Evolutionary conservation across 2,888 invertebrate genomes (phyloP).

Genomic region (Molanna angustata): DNA sequence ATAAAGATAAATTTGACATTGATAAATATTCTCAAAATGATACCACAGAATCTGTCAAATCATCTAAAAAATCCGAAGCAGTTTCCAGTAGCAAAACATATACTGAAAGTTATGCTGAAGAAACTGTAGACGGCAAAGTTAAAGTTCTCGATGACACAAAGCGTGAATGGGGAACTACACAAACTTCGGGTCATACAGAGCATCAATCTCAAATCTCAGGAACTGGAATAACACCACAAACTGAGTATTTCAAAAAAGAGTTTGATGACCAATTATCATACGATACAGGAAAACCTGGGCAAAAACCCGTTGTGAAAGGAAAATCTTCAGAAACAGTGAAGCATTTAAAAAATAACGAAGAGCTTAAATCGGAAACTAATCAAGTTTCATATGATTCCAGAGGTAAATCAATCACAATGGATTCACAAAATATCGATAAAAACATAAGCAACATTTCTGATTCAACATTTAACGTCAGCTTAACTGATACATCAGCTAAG

Average conservation of each 20-base stretch:
- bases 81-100: constrained; percentile 51
- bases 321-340: constrained; percentile 29
- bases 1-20: constrained; percentile 1
- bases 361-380: constrained; percentile 38
- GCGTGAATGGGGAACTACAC: constrained; percentile 40
- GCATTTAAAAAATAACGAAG: constrained; percentile 31
- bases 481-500: constrained; percentile 3
- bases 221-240: constrained; percentile 43
- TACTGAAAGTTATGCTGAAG: constrained; percentile 39
- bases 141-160: constrained; percentile 37
- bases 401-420: constrained; percentile 36
- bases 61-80: constrained; percentile 41
- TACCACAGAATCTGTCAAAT: constrained; percentile 28
- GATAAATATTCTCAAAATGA: not conserved
- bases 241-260: constrained; percentile 42
- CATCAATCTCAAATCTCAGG: constrained; percentile 40
- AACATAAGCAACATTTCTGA: constrained; percentile 3
- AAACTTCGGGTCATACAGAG: constrained; percentile 38
- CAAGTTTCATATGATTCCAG: constrained; percentile 43
- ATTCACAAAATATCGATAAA: not conserved
- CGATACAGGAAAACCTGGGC: constrained; percentile 42
- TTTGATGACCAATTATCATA: constrained; percentile 40
- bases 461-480: too few relatives aligned
- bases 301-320: constrained; percentile 30
- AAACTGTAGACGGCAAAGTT: constrained; percentile 28